Conservation (phyloP, 2,888 invertebrate species). For the Holacanthella duospinosa region DNA sequence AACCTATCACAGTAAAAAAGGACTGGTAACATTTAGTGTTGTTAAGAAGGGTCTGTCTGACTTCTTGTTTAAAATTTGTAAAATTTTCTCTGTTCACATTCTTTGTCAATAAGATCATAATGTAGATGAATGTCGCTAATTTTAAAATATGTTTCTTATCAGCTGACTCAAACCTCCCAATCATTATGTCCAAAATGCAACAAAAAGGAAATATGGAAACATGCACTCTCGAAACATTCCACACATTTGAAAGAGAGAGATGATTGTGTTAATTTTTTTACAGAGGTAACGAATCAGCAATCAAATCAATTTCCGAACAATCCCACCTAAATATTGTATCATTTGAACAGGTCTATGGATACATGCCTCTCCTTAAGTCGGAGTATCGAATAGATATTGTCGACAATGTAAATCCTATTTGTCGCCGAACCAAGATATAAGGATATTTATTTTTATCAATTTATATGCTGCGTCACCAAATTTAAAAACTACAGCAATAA, state of each 20-base stretch:
- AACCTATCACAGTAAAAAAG: too few relatives aligned
- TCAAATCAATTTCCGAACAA: background rate
- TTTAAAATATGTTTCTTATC: conserved; percentile 56
- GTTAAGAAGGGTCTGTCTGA: too few relatives aligned
- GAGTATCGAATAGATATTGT: conserved; percentile 66
- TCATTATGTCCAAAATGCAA: conserved; percentile 71
- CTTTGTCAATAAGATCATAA: conserved; percentile 39
- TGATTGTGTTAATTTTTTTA: conserved; percentile 92
- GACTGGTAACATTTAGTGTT: too few relatives aligned
- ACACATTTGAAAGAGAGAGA: conserved; percentile 95
- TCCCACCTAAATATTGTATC: background rate
- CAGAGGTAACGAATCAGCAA: conserved; percentile 48
- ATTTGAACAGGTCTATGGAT: conserved; percentile 68
- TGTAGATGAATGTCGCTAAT: conserved; percentile 97
- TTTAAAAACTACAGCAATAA: too few relatives aligned
- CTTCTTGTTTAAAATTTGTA: too few relatives aligned
- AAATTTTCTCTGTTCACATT: background rate
- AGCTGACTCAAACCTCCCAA: conserved; percentile 85
- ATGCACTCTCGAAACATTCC: conserved; percentile 51
- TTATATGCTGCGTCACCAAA: too few relatives aligned
- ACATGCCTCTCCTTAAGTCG: conserved; percentile 89
- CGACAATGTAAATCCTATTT: too few relatives aligned
- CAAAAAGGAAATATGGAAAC: background rate
- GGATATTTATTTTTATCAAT: too few relatives aligned
- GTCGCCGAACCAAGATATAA: too few relatives aligned